Base-by-base conservation (phyloP, 2,113 vertebrate genomes). In the Pungitius pungitius region DNA sequence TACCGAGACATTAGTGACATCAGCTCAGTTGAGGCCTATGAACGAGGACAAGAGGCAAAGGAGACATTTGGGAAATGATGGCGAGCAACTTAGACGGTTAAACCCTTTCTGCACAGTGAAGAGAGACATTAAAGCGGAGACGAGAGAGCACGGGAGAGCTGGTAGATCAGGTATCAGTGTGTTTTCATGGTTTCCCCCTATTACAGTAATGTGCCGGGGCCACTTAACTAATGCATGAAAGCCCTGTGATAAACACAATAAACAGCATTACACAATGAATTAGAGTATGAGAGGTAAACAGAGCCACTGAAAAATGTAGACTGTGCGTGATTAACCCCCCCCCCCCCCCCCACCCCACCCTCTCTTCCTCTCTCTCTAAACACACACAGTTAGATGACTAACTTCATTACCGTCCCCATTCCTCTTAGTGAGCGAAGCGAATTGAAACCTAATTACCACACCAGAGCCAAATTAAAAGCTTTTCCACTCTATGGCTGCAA, bases 161-260 rank as follows among this genome's bases (percentile, higher is more conserved):
- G 55, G 78, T 85, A 87, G 92, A 95, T 95, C 94, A 86, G 91
- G 91, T 96, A 95, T 94, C 95, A 88, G 79, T 70, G 33, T 94
- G 94, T 95, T 95, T 95, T 95, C 94, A 94, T 93, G 93, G 91
- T 92, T 77, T 67, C 76, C 69, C 63, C 94, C 93, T 35, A 94
- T 96, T 95, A 95, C 93, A 89, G 91, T 96, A 95, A 96, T 95
- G 95, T 94, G 94, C 93, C 84, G 72, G 85, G 78, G 86, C 93
- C 94, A 94, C 94, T 95, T 95, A 92, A 94, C 88, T 78, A 94
- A 91, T 92, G 90, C 85, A 90, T 85, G 78, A 87, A 90, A 90
- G 89, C 77, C 88, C 82, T 45, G 77, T 73, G 84, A 89, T 88
- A 88, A 82, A 87, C 74, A 33, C 86, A 92, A 92, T 92, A 92